Base-by-base conservation (phyloP, 2,888 invertebrate genomes). In the Ariolimax columbianus region DNA sequence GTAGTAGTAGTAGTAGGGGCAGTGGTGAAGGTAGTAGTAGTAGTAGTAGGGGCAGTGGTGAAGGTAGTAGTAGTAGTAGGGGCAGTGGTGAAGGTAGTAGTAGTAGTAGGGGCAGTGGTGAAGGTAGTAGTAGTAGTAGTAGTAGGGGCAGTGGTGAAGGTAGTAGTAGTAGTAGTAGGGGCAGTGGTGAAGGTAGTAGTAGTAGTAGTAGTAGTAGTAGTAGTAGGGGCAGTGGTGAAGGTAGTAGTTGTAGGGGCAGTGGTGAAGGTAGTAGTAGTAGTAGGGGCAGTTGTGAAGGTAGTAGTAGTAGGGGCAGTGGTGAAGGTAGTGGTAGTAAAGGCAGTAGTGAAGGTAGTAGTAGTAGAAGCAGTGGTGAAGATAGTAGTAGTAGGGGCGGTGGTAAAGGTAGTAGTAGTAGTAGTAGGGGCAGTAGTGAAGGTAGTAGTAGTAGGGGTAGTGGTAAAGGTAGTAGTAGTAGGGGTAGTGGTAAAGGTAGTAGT, bases 21-120 rank as follows among this genome's bases (percentile, higher is more conserved):
- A 77, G 77, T 77, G 43, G 77, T 77, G 43, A 47, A 43, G 43
- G 77, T 77, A 77, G 77, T 77, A 77, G 77, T 77, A 77, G 77
- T 77, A 77, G 77, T 77, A 77, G 77, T 77, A 77, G 77, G 0
- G 43, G 77, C 2, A 77, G 77, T 11, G 43, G 77, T 11, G 43
- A 47, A 1, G 43, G 77, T 11, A 77, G 77, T 11, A 77, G 77
- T 77, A 77, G 77, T 77, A 77, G 59, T 59, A 59, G 59, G 0
- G 26, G 59, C 0, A 59, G 19, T 59, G 6, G 59, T 59, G 26
- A 6, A 23, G 26, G 14, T 4, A 59, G 59, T 4, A 59, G 59
- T 4, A 59, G 59, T 4, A 59, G 59, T 4, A 59, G 19, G 0
- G 6, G 59, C 0, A 59, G 77, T 77, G 43, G 40, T 77, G 17